Percentiles rank a stretch among this genome's conserved stretches.
These are phyloP conservation scores for Rhynchophorus ferrugineus DNA, from an alignment of 1,140 invertebrate species.

Conservation along the genomic window DNA sequence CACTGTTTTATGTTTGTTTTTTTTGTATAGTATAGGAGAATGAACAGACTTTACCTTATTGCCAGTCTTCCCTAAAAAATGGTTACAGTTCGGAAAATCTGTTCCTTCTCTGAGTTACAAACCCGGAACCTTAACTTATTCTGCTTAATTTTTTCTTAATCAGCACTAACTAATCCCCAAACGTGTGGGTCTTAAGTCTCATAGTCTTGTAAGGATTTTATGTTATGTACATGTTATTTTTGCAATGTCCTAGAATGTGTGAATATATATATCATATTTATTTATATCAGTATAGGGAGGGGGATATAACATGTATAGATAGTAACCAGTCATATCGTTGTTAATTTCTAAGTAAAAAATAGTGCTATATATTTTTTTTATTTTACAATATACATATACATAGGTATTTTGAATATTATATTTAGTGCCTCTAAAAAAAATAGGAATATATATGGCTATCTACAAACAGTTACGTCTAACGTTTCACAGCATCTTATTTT, in stretches of 20 bases:
- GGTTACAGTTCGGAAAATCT: too few species aligned
- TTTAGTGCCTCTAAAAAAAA: constrained; percentile 9
- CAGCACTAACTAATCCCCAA: too few species aligned
- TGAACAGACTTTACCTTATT: too few species aligned
- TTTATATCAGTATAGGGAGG: too few species aligned
- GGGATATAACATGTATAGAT: neutral
- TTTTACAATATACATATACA: constrained; percentile 10
- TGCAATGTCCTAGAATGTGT: too few species aligned
- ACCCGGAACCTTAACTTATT: too few species aligned
- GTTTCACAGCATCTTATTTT: constrained; percentile 2
- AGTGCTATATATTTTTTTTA: constrained; percentile 9
- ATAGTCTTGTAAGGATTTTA: neutral
- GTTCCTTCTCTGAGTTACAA: too few species aligned
- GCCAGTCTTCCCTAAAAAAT: too few species aligned
- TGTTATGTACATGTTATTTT: neutral
- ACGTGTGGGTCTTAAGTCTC: too few species aligned
- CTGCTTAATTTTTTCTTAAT: too few species aligned
- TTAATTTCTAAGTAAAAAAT: constrained; percentile 13
- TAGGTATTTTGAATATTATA: neutral
- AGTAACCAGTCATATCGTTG: constrained; percentile 1
- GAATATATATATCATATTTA: neutral
- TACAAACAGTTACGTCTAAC: constrained; percentile 6
- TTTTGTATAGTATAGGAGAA: too few species aligned
- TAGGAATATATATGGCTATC: constrained; percentile 4
- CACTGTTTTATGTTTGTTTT: too few species aligned